Evolutionary conservation across 2,797 vertebrate genomes (phyloP).

Genomic region (Coreius guichenoti): DNA sequence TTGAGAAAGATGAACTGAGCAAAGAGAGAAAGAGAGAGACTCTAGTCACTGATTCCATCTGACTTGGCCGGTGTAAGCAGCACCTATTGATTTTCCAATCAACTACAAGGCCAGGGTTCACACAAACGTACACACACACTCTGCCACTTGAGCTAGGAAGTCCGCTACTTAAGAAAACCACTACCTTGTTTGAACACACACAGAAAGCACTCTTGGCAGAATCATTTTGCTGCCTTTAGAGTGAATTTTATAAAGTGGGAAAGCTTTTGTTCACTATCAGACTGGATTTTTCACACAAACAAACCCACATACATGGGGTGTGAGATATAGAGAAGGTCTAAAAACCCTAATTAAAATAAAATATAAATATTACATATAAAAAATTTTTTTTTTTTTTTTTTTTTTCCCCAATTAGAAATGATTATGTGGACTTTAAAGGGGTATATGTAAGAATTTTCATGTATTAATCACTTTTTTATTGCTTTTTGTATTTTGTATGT

Average conservation of each 20-base stretch:
- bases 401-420: no score
- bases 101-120: constrained; percentile 48
- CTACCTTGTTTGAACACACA: constrained; percentile 37
- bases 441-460: not conserved
- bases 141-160: constrained; percentile 38
- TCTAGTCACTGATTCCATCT: constrained; percentile 54
- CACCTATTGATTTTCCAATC: constrained; percentile 63
- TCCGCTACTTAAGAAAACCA: constrained; percentile 28
- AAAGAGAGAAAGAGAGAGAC: constrained; percentile 27
- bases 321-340: not conserved
- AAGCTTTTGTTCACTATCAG: constrained; percentile 13
- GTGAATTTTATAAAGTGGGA: constrained; percentile 25
- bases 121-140: constrained; percentile 48
- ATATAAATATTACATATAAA: not conserved
- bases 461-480: not conserved
- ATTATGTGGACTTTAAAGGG: not conserved
- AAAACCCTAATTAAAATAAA: not conserved
- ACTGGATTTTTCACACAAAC: constrained; percentile 13
- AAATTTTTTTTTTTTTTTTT: no score
- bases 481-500: not conserved
- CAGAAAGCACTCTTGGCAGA: constrained; percentile 20
- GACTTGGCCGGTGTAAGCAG: constrained; percentile 59
- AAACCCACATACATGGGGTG: not conserved
- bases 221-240: constrained; percentile 19
- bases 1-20: constrained; percentile 54